Percentiles rank a stretch among this genome's conserved stretches.
These are phyloP conservation scores for Steatocranus sp. DNA, from an alignment of 2,797 vertebrate species.

Conservation along the genomic window DNA sequence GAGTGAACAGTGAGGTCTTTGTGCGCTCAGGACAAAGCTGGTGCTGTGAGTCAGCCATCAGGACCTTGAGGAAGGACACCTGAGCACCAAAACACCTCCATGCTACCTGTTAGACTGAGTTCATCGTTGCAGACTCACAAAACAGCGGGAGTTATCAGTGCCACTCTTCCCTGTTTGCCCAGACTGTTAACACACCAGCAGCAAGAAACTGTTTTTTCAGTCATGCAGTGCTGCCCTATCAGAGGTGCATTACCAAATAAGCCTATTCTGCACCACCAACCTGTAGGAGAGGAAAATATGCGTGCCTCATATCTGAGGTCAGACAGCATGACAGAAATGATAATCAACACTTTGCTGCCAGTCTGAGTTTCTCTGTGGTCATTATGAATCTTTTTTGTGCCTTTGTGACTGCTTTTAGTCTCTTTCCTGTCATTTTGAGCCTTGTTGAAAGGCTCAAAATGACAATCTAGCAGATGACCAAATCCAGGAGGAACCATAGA, in stretches of 20 bases:
- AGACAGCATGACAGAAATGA: neutral
- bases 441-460: neutral
- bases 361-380: neutral
- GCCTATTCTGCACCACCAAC: neutral
- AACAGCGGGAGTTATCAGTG: neutral
- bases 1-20: conserved; percentile 69
- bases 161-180: neutral
- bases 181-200: conserved; percentile 41
- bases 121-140: neutral
- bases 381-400: neutral
- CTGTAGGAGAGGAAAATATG: too few relatives aligned
- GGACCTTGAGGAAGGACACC: conserved; percentile 60
- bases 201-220: neutral
- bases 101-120: neutral
- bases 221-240: neutral
- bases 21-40: conserved; percentile 68
- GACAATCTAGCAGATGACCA: neutral
- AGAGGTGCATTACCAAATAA: neutral
- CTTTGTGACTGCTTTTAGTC: neutral
- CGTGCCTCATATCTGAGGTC: neutral
- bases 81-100: conserved; percentile 32
- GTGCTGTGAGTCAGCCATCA: conserved; percentile 57
- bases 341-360: neutral
- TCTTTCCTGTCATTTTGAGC: neutral
- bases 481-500: neutral